Evolutionary conservation across 2,888 invertebrate genomes (phyloP), one percentile per base, ranked within the genome.

Genomic region (Epicampocera succincta): DNA sequence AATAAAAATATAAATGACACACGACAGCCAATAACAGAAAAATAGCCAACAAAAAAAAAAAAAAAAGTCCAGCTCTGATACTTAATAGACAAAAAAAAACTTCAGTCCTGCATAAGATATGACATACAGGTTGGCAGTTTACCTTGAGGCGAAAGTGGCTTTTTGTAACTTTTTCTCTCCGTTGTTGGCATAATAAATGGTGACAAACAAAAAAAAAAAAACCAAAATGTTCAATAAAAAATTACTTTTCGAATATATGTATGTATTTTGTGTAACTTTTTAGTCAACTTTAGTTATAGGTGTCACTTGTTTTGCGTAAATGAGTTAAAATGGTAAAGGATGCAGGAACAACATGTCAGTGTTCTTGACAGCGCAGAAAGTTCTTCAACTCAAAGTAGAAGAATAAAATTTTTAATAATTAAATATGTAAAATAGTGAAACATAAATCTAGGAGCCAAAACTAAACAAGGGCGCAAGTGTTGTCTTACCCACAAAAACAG

Each of bases 251-350:
- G n/a, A 29, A 52, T 25, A n/a, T 29, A 52, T 52, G 33, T 3
- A 29, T 15, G 29, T n/a, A n/a, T n/a, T n/a, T n/a, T n/a, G 1
- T 21, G 17, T 29, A 29, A 33, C 33, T 6, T 54, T 54, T 19
- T 9, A 4, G 19, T 9, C 9, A 9, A 19, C 12, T 52, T 38
- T 33, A 17, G 38, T 56, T 19, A 19, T 60, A n/a, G 21, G 21
- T 42, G 21, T 19, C 42, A 60, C 12, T 40, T 42, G 58, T 60
- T 21, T 58, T 38, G 17, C 19, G 42, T 21, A 19, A 42, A 44
- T n/a, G 44, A 60, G 44, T 60, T 60, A 60, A 44, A n/a, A 60
- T 44, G 21, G 15, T 44, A 44, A 44, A 42, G 42, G 13, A 42
- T 44, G 21, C 25, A 9, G 1, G 33, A n/a, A n/a, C 8, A 33